Evolutionary conservation across 2,113 vertebrate genomes (phyloP).

Genomic region (Gyps fulvus): DNA sequence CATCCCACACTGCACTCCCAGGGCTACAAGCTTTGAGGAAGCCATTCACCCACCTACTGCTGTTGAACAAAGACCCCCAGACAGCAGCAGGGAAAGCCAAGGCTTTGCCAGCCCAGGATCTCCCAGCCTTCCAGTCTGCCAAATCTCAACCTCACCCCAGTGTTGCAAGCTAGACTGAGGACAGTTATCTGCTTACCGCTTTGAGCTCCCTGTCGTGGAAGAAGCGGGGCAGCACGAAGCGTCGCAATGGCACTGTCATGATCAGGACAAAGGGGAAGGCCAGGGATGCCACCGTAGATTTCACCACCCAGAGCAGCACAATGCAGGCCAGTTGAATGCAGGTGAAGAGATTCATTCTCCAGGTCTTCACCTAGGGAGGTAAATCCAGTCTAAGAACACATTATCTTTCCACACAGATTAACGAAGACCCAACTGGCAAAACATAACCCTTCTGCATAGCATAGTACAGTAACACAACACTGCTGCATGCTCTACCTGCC

Average conservation of each 20-base stretch:
- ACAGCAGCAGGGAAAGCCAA: background rate
- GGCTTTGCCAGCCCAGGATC: background rate
- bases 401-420: background rate
- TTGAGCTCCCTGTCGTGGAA: conserved; percentile 95
- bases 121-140: background rate
- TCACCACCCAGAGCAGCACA: conserved; percentile 92
- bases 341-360: conserved; percentile 98
- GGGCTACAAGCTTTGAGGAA: background rate
- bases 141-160: background rate
- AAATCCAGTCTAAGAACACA: background rate
- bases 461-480: background rate
- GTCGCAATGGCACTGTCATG: conserved; percentile 94
- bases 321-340: conserved; percentile 92
- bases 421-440: background rate
- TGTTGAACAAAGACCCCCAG: background rate
- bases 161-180: background rate
- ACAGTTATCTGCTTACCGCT: conserved; percentile 78
- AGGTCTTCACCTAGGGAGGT: conserved; percentile 91
- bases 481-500: background rate
- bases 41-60: background rate
- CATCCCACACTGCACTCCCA: background rate
- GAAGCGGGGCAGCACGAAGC: conserved; percentile 87
- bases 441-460: background rate
- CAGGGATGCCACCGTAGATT: conserved; percentile 89
- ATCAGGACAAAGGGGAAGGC: conserved; percentile 98